Percentiles rank a stretch among this genome's conserved stretches.
Evolutionary conservation across 2,888 invertebrate genomes (phyloP).

Genomic region (Falcaria lacertinaria): DNA sequence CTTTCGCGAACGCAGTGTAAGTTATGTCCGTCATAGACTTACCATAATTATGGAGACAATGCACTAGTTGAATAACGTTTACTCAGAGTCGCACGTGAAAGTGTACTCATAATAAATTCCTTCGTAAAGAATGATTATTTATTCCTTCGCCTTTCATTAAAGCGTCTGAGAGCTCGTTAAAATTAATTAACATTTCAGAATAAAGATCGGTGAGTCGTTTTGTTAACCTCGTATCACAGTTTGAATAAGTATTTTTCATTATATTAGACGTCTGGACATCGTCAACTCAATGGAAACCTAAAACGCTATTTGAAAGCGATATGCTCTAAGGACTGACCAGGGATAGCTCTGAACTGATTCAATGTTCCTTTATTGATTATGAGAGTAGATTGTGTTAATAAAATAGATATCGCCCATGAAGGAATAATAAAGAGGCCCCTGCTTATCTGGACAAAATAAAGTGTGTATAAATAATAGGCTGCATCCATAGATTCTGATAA

Average conservation of each 20-base stretch:
- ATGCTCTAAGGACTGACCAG: too few relatives aligned
- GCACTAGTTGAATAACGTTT: slow-evolving; percentile 34
- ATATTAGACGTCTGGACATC: not conserved
- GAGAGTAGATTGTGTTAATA: too few relatives aligned
- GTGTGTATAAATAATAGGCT: not conserved
- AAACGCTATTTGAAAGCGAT: too few relatives aligned
- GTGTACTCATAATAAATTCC: slow-evolving; percentile 46
- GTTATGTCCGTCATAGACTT: slow-evolving; percentile 28
- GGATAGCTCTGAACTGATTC: too few relatives aligned
- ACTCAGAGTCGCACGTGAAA: slow-evolving; percentile 19
- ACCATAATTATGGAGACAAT: slow-evolving; percentile 50
- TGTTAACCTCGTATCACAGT: not conserved
- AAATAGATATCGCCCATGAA: too few relatives aligned
- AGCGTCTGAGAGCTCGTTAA: not conserved
- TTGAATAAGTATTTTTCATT: not conserved
- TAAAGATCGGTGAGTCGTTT: not conserved
- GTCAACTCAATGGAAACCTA: not conserved
- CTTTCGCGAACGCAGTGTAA: slow-evolving; percentile 15
- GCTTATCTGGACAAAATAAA: not conserved
- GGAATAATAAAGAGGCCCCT: too few relatives aligned
- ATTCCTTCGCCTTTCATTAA: not conserved
- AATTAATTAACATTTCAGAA: not conserved
- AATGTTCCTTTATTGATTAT: too few relatives aligned
- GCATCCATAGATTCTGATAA: not conserved
- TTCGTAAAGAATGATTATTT: slow-evolving; percentile 16